Base-by-base conservation (phyloP, 2,797 vertebrate species). In the Nothura maculosa region DNA sequence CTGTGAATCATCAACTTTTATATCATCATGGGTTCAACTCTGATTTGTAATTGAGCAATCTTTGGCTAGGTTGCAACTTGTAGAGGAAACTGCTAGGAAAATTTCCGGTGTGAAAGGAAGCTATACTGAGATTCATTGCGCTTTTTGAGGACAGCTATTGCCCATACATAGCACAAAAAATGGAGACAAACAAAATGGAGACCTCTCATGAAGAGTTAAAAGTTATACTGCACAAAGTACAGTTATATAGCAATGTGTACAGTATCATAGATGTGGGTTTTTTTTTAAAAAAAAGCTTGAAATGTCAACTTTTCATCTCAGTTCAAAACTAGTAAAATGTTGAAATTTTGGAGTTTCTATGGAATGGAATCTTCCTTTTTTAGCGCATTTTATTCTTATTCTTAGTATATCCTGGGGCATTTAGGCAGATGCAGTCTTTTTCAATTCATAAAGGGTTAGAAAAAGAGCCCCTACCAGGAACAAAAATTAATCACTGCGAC, bases 271-370 rank as follows among this genome's bases (percentile, higher is more conserved):
- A 77, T 30, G 2, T 42, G 1, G 38, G n/a, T 42, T 77, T 81
- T 68, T 69, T 48, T 48, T 48, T 12, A 24, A 21, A 43, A 43
- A 43, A 43, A 47, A 48, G 7, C 84, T 81, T 52, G 60, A 85
- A 92, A 92, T 48, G 13, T 70, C 69, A 68, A 13, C 12, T 60
- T 25, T 73, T 85, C 34, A 0, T 91, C 62, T 75, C 83, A 45
- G 30, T 90, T 78, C 85, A 79, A 83, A 66, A 72, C 22, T 40
- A 62, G 55, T 93, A 20, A 20, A 70, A 45, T 68, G 43, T 25
- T 79, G 58, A 88, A 84, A 88, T 67, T 66, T 43, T 76, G 67
- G 93, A 76, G 36, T 70, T 86, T 91, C 66, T 76, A 43, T 63
- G 60, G 60, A 52, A 60, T 48, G 69, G 70, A 87, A 89, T 86